These are phyloP conservation scores for Gopherus flavomarginatus DNA, from an alignment of 2,113 vertebrate species.

Conservation along the genomic window DNA sequence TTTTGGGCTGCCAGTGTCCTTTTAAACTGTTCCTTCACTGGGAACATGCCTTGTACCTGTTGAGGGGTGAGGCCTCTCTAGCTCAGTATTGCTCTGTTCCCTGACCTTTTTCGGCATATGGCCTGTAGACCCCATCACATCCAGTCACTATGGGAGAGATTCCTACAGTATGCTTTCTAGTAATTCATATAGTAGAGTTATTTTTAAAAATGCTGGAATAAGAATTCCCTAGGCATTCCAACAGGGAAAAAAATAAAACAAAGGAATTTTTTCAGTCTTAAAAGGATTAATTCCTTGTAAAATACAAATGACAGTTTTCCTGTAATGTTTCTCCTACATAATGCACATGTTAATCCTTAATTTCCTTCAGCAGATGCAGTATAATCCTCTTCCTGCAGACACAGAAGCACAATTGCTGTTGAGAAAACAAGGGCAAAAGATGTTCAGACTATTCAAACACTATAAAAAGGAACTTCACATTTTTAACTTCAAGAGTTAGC, in stretches of 20 bases:
- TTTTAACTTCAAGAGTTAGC: neutral
- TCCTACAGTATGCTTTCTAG: neutral
- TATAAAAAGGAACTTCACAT: neutral
- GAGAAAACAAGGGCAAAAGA: slow-evolving; percentile 1
- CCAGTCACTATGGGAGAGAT: neutral
- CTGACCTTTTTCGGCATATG: no score
- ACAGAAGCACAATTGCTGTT: slow-evolving; percentile 19
- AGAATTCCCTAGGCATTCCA: slow-evolving; percentile 37
- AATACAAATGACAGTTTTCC: slow-evolving; percentile 66
- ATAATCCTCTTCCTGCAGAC: slow-evolving; percentile 67
- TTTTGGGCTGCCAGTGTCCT: no score
- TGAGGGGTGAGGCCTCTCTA: no score
- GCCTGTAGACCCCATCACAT: neutral
- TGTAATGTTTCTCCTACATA: slow-evolving; percentile 57
- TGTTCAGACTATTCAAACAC: neutral
- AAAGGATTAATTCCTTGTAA: slow-evolving; percentile 71
- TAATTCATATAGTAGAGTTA: neutral
- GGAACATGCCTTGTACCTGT: no score
- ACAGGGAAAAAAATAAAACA: neutral
- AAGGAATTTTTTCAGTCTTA: slow-evolving; percentile 60
- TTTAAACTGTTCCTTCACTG: no score
- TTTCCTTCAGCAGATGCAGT: slow-evolving; percentile 65
- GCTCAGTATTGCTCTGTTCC: no score
- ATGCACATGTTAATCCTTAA: slow-evolving; percentile 63
- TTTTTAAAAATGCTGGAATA: no score